Base-by-base conservation (phyloP, 2,888 invertebrate genomes). In the Xestia sexstrigata region DNA sequence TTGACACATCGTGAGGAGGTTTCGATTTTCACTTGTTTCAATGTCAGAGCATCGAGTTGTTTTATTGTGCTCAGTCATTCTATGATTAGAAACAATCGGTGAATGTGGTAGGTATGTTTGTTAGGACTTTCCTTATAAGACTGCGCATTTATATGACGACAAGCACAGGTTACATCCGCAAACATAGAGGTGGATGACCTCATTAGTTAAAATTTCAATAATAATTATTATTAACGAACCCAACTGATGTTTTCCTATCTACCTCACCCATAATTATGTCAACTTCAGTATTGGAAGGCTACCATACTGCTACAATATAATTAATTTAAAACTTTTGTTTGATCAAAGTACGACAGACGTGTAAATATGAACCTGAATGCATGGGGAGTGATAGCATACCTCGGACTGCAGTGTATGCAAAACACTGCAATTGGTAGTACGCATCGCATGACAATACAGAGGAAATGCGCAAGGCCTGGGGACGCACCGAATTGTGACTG, bases 21-120 rank as follows among this genome's bases (percentile, higher is more conserved):
- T 90, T 90, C 90, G 81, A 75, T 91, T 93, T 93, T 93, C 93
- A 92, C 93, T 92, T 92, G 92, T 91, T 91, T 91, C 93, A 92
- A 93, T 92, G 93, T 93, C 92, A 91, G 89, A 85, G 71, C 76
- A 83, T 75, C 72, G 84, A 82, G 82, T 87, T 75, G 76, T 84
- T 82, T 77, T 80, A 79, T 77, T 84, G 70, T 82, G 82, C 84
- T 30, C 70, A 68, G 79, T 88, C 89, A 88, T 81, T 79, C 79
- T 78, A 30, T 70, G 67, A 88, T 88, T 79, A 78, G 39, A 83
- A 83, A 88, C 88, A 88, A 87, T 87, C 63, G 63, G 75, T 79
- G 71, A 86, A 75, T 70, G 76, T 49, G 42, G 42, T 75, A 55
- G 42, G 78, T 86, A 70, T 68, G 60, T 70, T 55, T 66, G 52